These are phyloP conservation scores for Amblyraja radiata DNA, from an alignment of 2,797 vertebrate genomes.

Conservation along the genomic window DNA sequence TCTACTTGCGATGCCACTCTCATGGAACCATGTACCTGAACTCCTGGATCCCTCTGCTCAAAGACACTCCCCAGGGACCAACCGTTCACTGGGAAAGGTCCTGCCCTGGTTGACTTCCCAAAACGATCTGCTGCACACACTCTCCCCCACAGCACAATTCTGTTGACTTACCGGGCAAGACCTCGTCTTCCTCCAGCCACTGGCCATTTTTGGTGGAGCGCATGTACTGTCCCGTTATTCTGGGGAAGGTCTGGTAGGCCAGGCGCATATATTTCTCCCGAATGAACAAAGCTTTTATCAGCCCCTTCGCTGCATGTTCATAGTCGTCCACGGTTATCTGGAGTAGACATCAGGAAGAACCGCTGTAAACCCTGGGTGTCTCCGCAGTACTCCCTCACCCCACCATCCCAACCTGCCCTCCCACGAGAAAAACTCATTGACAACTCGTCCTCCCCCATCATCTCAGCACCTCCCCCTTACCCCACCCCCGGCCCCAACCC, in stretches of 20 bases:
- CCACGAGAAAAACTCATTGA: too few relatives aligned
- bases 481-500: neutral
- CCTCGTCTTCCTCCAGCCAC: conserved; percentile 72
- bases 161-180: conserved; percentile 66
- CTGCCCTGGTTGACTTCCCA: neutral
- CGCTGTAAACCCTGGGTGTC: neutral
- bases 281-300: conserved; percentile 78
- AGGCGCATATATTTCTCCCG: conserved; percentile 84
- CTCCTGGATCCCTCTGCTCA: too few relatives aligned
- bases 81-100: neutral
- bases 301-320: conserved; percentile 77
- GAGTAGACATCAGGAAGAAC: conserved; percentile 37
- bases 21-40: too few relatives aligned
- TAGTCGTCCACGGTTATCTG: conserved; percentile 94
- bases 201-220: conserved; percentile 56
- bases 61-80: neutral
- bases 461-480: neutral
- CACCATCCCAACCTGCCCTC: too few relatives aligned
- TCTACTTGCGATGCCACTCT: too few relatives aligned
- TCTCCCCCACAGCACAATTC: neutral
- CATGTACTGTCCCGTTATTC: conserved; percentile 72
- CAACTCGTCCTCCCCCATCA: too few relatives aligned
- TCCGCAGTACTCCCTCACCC: too few relatives aligned
- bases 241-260: conserved; percentile 83
- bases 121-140: neutral